Evolutionary conservation across 2,888 invertebrate genomes (phyloP), one percentile per base, ranked within the genome.

Genomic region (Abrostola tripartita): DNA sequence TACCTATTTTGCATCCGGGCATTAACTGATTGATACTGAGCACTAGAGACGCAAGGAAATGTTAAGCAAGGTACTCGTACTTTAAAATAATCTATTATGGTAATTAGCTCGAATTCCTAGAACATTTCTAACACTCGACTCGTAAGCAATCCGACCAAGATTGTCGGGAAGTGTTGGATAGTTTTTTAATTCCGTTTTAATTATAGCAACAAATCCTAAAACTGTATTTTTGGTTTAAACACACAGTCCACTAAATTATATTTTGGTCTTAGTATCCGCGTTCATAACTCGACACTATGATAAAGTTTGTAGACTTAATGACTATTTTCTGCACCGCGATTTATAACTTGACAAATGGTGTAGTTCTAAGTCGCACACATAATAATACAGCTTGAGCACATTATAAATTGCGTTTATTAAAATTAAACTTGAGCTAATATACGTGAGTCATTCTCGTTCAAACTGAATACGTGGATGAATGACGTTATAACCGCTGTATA

Each of bases 1-100:
- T 64, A 74, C 73, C 76, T 77, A 77, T 80, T 86, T 84, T 83
- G 85, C 85, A 85, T 88, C 86, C 85, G 84, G 79, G 76, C 75
- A 52, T 58, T 58, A 78, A 76, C 83, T 79, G 79, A 80, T 83
- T 81, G 64, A 67, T 68, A 68, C 40, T 67, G 73, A 54, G 47
- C 52, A 42, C 42, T 55, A 68, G 61, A 61, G 60, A 63, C 41
- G 44, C 52, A 50, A 63, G 58, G 54, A 66, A 57, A 58, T 50
- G 57, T 65, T 61, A 57, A 42, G 61, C 51, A 67, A 70, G 42
- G 53, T 36, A 57, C 58, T 55, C 58, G 53, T 36, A 57, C 58
- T 55, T 58, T 60, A 64, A 68, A 57, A 63, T 65, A 42, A 72
- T 61, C 65, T 69, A 54, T 58, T 68, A 73, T 68, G 73, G 14